Evolutionary conservation across 2,113 vertebrate species (phyloP).

Genomic region (Brachionichthys hirsutus): DNA sequence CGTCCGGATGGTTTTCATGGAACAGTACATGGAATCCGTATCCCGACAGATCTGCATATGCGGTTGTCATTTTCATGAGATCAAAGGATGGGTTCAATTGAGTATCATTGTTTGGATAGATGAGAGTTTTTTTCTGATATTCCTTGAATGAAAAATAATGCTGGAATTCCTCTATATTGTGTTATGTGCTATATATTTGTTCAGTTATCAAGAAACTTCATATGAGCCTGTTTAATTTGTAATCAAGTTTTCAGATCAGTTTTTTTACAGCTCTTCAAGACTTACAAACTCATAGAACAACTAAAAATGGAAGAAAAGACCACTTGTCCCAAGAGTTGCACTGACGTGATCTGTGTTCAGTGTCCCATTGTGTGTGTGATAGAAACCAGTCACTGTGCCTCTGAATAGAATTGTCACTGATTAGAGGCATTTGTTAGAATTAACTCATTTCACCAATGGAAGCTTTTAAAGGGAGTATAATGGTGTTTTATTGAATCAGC

Average conservation of each 20-base stretch:
- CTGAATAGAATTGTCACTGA: slow-evolving; percentile 87
- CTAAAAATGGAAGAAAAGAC: slow-evolving; percentile 53
- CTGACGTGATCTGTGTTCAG: slow-evolving; percentile 39
- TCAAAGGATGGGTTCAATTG: slow-evolving; percentile 1
- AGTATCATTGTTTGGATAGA: neutral
- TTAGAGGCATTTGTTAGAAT: slow-evolving; percentile 96
- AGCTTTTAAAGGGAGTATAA: slow-evolving; percentile 89
- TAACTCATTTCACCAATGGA: slow-evolving; percentile 86
- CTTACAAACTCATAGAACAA: slow-evolving; percentile 1
- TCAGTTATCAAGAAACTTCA: no score
- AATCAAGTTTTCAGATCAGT: neutral
- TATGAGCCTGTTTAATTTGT: neutral
- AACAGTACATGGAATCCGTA: neutral
- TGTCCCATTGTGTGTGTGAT: slow-evolving; percentile 78
- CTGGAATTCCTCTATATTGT: neutral
- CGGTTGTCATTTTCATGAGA: slow-evolving; percentile 25
- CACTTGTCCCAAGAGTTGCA: slow-evolving; percentile 54
- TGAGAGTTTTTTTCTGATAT: no score
- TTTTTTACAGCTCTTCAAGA: slow-evolving; percentile 7
- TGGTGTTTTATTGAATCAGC: slow-evolving; percentile 91
- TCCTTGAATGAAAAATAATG: no score
- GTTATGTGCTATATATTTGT: no score
- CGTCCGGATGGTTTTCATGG: slow-evolving; percentile 30
- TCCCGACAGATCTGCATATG: slow-evolving; percentile 24
- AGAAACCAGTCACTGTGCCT: slow-evolving; percentile 84